phyloP scores from a whole-genome alignment of 2,113 vertebrate genomes.

The Xerus inauris region DNA sequence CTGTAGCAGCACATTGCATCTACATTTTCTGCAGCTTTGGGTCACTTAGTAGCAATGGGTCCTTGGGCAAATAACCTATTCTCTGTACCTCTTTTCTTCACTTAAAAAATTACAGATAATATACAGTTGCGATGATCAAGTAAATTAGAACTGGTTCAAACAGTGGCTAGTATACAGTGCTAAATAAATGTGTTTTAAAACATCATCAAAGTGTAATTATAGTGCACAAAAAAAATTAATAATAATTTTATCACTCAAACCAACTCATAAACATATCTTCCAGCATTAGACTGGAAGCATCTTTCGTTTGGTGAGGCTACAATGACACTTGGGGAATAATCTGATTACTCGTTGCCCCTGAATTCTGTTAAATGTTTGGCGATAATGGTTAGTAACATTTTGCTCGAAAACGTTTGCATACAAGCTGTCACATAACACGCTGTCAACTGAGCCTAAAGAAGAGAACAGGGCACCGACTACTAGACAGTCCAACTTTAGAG shows the following conservation, averaged over 20 bases:
- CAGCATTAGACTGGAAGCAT: neutral
- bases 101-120: neutral
- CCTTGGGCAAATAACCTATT: neutral
- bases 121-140: neutral
- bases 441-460: neutral
- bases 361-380: neutral
- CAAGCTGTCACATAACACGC: neutral
- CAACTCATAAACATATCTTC: neutral
- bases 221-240: too few species aligned
- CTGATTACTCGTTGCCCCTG: neutral
- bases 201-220: neutral
- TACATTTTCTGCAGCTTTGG: neutral
- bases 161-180: neutral
- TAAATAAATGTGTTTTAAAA: neutral
- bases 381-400: neutral
- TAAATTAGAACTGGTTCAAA: neutral
- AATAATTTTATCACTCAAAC: neutral
- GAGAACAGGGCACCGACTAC: neutral
- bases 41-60: neutral
- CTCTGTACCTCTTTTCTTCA: neutral
- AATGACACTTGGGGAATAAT: too few species aligned
- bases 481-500: neutral
- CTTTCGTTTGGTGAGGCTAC: neutral
- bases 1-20: neutral
- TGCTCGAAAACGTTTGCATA: neutral